Conservation (phyloP, 2,888 invertebrate species). For the Subacronicta megacephala region DNA sequence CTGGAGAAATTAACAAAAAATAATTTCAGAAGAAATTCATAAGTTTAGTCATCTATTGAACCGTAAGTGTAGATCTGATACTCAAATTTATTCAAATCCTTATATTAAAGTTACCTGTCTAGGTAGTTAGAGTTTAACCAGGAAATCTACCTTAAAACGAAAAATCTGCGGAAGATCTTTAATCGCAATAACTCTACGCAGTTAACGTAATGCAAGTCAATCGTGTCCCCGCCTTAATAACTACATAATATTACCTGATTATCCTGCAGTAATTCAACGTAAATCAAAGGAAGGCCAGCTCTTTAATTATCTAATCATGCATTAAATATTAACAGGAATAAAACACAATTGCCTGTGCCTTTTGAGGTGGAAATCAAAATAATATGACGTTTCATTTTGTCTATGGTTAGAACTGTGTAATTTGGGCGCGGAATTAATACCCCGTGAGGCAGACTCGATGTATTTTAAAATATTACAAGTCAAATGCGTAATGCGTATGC, state of each 20-base stretch:
- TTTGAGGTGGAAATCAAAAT: conserved; percentile 46
- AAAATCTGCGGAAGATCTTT: not conserved
- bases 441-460: not conserved
- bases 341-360: conserved; percentile 27
- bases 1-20: not conserved
- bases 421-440: conserved; percentile 25
- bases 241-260: conserved; percentile 20
- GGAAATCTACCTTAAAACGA: not conserved
- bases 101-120: no score
- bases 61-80: no score
- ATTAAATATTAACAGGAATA: conserved; percentile 25
- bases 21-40: not conserved
- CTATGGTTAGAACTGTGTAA: conserved; percentile 32
- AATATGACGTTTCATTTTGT: conserved; percentile 42
- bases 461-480: not conserved
- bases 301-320: conserved; percentile 37
- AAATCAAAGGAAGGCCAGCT: conserved; percentile 37
- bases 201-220: conserved; percentile 24
- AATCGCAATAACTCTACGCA: conserved; percentile 4
- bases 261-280: conserved; percentile 25
- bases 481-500: conserved; percentile 16
- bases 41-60: no score
- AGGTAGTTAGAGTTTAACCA: no score
- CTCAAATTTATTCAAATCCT: no score
- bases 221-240: conserved; percentile 22